phyloP scores from a whole-genome alignment of 2,797 vertebrate species.

The Sparidentex hasta region DNA sequence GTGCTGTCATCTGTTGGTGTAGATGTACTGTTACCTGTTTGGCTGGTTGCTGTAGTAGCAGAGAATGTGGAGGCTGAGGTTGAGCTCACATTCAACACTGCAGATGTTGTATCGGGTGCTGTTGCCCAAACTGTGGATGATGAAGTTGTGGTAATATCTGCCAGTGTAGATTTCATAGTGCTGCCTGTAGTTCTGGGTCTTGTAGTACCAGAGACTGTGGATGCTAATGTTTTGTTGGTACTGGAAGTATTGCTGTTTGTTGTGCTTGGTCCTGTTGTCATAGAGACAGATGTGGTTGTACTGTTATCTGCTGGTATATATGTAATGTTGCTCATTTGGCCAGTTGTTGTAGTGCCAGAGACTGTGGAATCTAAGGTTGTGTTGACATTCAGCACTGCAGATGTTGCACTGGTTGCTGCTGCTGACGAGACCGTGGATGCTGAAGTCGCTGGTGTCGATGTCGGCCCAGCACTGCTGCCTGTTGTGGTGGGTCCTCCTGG shows the following conservation, averaged over 20 bases:
- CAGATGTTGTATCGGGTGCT: too few relatives aligned
- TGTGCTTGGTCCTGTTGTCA: neutral
- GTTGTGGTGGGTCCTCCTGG: neutral
- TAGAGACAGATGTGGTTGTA: neutral
- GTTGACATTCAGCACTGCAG: neutral
- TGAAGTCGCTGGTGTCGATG: neutral
- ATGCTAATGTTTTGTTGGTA: neutral
- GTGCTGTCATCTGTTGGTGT: too few relatives aligned
- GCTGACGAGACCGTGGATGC: neutral
- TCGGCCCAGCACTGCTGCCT: neutral
- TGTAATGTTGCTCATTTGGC: neutral
- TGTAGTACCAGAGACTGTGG: neutral
- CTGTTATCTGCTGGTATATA: neutral
- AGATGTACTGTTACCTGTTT: too few relatives aligned
- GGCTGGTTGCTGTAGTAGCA: too few relatives aligned
- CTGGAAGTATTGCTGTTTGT: neutral
- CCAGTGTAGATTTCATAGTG: too few relatives aligned
- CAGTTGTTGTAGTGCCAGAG: neutral
- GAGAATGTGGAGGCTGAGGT: too few relatives aligned
- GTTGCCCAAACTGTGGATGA: neutral
- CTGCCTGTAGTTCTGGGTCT: neutral
- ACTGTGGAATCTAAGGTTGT: neutral
- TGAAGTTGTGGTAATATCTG: neutral
- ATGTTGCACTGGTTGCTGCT: neutral
- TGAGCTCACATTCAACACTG: too few relatives aligned